Evolutionary conservation across 1,140 invertebrate genomes (phyloP), one percentile per base, ranked within the genome.

Genomic region (Cherax destructor): DNA sequence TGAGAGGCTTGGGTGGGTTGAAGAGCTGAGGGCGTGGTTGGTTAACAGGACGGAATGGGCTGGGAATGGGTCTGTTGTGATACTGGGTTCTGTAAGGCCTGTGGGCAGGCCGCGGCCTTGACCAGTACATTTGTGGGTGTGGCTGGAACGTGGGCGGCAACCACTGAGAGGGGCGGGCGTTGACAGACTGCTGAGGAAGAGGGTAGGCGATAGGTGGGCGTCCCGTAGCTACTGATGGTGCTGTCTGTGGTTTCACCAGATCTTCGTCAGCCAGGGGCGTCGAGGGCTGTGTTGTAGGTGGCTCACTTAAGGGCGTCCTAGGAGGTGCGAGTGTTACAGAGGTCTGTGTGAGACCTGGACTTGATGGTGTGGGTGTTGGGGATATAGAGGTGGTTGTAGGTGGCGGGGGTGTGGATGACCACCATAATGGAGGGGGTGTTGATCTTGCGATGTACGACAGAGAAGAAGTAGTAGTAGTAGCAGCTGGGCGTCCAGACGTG

Each of bases 141-240:
- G 80, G 52, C 30, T 30, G 18, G 61, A 61, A 13, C 30, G 69
- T 41, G 13, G 59, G n/a, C 16, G 24, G n/a, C n/a, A 74, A 7
- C 69, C 69, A 74, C 21, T n/a, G 21, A 3, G 9, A 5, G 13
- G 81, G 81, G 21, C 81, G 81, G 6, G 59, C 41, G 61, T 30
- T 21, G 61, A 83, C 16, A 18, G 81, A 74, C n/a, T 24, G 81
- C n/a, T 41, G 81, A 6, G 81, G 81, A 13, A 83, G 81, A 16
- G 81, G 81, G 81, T 83, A 83, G 59, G 81, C 81, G 61, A 83
- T 83, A 16, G 81, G 56, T 3, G 81, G 81, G 59, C 81, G 81
- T 6, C 81, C 81, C 24, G 59, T 83, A 61, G 30, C n/a, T 24
- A 83, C 61, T 9, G 81, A 69, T 6, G 77, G 50, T 7, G 56